A percentile compares a stretch with the other conserved stretches of the same genome.
These are phyloP conservation scores for Zosterops hypoxanthus DNA, from an alignment of 2,113 vertebrate genomes.

Conservation along the genomic window DNA sequence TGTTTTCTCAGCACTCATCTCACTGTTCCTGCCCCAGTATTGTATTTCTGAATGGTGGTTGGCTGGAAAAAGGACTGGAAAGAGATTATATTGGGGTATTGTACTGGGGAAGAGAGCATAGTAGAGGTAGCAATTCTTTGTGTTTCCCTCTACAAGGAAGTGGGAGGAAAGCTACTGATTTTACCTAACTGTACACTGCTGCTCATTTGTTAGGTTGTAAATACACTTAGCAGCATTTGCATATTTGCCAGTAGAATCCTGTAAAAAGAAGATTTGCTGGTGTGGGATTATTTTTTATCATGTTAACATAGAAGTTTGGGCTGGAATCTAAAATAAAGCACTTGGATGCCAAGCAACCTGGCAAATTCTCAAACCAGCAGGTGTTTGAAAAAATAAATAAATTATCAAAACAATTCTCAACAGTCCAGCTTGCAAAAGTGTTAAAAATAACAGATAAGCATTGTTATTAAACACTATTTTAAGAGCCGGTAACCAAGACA, in stretches of 20 bases:
- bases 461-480: background rate
- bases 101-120: background rate
- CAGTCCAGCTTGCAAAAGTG: background rate
- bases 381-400: constrained; percentile 2
- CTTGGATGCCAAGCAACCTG: background rate
- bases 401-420: background rate
- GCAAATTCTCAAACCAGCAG: background rate
- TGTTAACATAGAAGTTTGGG: background rate
- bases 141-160: background rate
- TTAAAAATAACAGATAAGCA: background rate
- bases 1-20: background rate
- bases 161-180: background rate
- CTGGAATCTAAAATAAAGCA: background rate
- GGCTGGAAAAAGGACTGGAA: background rate
- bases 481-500: background rate
- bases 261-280: background rate
- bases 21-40: background rate
- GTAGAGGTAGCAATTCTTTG: background rate
- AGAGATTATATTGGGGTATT: background rate
- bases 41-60: background rate
- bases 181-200: background rate
- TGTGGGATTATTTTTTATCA: background rate
- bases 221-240: background rate
- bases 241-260: background rate
- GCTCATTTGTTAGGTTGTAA: background rate